Conservation (phyloP, 2,888 invertebrate genomes). For the Eustalomyia histrio region DNA sequence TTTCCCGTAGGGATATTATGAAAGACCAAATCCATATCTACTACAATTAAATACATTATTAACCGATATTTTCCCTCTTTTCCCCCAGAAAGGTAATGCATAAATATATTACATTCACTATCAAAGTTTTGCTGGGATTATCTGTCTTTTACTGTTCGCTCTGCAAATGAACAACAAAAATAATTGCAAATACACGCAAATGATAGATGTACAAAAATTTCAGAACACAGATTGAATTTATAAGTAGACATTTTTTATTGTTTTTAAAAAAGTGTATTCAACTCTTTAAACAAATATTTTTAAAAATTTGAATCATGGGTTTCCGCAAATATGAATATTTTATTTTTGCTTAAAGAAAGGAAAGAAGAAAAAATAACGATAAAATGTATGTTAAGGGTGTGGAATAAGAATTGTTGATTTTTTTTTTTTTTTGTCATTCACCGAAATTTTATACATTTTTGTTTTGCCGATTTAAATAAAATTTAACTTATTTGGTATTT, state of each 20-base stretch:
- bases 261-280: background rate
- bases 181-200: slow-evolving; percentile 66
- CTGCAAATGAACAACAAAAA: slow-evolving; percentile 45
- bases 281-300: background rate
- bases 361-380: background rate
- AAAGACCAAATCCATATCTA: no score
- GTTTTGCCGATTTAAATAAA: background rate
- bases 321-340: slow-evolving; percentile 31
- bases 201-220: slow-evolving; percentile 57
- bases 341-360: background rate
- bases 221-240: slow-evolving; percentile 61
- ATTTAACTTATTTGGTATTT: slow-evolving; percentile 1
- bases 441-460: background rate
- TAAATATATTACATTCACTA: no score
- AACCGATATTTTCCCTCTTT: no score
- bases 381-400: slow-evolving; percentile 34
- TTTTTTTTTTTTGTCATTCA: background rate
- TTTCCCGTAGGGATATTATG: no score
- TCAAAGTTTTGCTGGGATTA: no score
- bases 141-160: background rate
- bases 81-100: no score
- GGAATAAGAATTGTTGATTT: slow-evolving; percentile 9
- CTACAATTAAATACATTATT: no score
- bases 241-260: slow-evolving; percentile 44
- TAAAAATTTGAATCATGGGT: slow-evolving; percentile 41